phyloP scores from a whole-genome alignment of 2,888 invertebrate genomes.

The Brenthis ino region DNA sequence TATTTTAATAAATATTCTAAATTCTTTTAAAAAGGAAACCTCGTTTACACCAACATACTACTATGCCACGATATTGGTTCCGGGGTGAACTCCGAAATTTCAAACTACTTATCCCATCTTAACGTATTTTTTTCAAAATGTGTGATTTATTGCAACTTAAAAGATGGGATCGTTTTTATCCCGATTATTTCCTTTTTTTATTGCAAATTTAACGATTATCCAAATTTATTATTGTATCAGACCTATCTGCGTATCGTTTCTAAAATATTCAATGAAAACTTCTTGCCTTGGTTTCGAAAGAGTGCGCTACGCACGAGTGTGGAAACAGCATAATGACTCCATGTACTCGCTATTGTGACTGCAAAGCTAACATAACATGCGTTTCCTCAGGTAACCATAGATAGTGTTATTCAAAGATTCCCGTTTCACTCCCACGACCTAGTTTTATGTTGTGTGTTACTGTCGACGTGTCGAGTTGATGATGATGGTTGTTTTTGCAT shows the following conservation, averaged over 20 bases:
- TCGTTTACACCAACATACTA: too few relatives aligned
- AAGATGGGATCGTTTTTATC: too few relatives aligned
- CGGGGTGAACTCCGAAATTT: too few relatives aligned
- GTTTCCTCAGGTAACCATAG: constrained; percentile 65
- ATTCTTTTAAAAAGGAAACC: too few relatives aligned
- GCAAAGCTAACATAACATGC: constrained; percentile 55
- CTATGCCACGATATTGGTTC: too few relatives aligned
- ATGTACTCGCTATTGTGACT: constrained; percentile 58
- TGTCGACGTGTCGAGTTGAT: constrained; percentile 52
- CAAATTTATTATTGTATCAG: too few relatives aligned
- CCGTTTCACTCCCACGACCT: constrained; percentile 80
- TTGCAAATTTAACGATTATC: too few relatives aligned
- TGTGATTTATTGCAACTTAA: too few relatives aligned
- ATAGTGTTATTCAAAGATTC: constrained; percentile 63
- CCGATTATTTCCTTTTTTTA: too few relatives aligned
- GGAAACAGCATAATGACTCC: constrained; percentile 72
- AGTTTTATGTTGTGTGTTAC: constrained; percentile 74
- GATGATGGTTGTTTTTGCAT: constrained; percentile 78
- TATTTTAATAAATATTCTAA: neutral
- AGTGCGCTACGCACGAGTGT: constrained; percentile 70
- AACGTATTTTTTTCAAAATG: too few relatives aligned
- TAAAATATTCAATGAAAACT: constrained; percentile 13
- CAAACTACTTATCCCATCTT: too few relatives aligned
- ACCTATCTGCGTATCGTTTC: neutral
- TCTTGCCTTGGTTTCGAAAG: constrained; percentile 74